Conservation (phyloP, 2,113 vertebrate genomes). For the Pseudorhombus dupliciocellatus region DNA sequence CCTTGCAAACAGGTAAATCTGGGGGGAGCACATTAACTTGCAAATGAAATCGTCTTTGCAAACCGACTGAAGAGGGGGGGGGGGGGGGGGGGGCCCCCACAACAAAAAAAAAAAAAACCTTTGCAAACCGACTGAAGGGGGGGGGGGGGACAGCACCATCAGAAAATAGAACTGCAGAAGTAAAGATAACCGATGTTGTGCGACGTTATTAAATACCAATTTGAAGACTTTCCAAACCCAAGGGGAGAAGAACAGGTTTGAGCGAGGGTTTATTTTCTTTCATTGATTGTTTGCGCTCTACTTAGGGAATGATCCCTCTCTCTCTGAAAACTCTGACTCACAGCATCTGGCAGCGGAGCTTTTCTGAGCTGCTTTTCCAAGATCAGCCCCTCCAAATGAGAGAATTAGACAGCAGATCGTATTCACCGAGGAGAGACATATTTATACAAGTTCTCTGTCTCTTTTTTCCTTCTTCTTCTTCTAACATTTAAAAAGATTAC, state of each 20-base stretch:
- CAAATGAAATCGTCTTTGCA: conserved; percentile 53
- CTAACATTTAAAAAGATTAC: conserved; percentile 47
- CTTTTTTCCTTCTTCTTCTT: background rate
- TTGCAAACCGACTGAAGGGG: conserved; percentile 33
- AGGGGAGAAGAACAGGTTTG: conserved; percentile 38
- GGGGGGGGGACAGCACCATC: conserved; percentile 22
- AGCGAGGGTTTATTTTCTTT: conserved; percentile 50
- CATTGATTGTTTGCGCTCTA: conserved; percentile 62
- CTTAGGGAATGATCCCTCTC: conserved; percentile 59
- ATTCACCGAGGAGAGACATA: conserved; percentile 51
- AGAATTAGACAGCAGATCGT: conserved; percentile 61
- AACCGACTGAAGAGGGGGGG: conserved; percentile 30
- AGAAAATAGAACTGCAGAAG: conserved; percentile 24
- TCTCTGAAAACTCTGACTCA: conserved; percentile 66
- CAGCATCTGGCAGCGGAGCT: conserved; percentile 43
- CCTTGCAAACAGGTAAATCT: conserved; percentile 51
- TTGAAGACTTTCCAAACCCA: conserved; percentile 47
- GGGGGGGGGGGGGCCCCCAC: no score
- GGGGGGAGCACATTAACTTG: conserved; percentile 34
- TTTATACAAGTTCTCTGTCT: conserved; percentile 34
- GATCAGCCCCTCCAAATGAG: conserved; percentile 54
- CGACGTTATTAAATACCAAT: conserved; percentile 52
- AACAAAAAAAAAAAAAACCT: conserved; percentile 1
- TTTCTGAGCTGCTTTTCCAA: conserved; percentile 48
- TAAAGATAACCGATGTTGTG: conserved; percentile 43